Evolutionary conservation across 2,888 invertebrate genomes (phyloP).

Genomic region (Junonia oenone): DNA sequence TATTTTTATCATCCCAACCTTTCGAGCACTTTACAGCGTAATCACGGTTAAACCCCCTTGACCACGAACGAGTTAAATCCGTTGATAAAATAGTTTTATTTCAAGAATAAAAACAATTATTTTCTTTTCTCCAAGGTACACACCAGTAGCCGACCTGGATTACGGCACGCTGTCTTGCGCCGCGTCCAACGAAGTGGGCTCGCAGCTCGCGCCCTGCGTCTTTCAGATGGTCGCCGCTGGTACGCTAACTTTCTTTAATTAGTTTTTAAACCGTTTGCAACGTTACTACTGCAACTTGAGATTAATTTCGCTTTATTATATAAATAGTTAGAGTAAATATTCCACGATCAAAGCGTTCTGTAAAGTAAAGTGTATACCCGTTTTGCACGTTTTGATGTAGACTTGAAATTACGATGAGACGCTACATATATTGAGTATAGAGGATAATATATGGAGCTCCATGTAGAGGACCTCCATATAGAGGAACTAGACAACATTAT

Average conservation of each 20-base stretch:
- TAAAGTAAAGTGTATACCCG: not conserved
- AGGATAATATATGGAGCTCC: no score
- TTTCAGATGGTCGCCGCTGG: conserved; percentile 95
- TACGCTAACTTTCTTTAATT: conserved; percentile 54
- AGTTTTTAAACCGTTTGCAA: not conserved
- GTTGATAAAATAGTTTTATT: no score
- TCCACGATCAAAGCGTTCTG: not conserved
- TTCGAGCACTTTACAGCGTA: no score
- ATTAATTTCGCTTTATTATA: not conserved
- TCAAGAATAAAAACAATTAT: not conserved
- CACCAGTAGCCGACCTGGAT: conserved; percentile 85
- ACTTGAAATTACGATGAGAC: not conserved
- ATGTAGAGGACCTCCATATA: no score
- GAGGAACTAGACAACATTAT: no score
- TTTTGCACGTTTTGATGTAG: not conserved
- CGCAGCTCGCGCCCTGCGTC: conserved; percentile 90
- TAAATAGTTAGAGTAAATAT: not conserved
- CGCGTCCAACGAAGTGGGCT: conserved; percentile 90
- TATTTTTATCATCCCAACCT: no score
- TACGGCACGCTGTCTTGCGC: conserved; percentile 94
- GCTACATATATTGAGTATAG: no score
- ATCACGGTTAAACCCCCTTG: no score
- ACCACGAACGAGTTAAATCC: no score
- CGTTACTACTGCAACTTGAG: not conserved
- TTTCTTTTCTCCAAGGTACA: conserved; percentile 57